These are phyloP conservation scores for Drosophila nigritarsus DNA, from an alignment of 2,888 invertebrate genomes.

Conservation along the genomic window DNA sequence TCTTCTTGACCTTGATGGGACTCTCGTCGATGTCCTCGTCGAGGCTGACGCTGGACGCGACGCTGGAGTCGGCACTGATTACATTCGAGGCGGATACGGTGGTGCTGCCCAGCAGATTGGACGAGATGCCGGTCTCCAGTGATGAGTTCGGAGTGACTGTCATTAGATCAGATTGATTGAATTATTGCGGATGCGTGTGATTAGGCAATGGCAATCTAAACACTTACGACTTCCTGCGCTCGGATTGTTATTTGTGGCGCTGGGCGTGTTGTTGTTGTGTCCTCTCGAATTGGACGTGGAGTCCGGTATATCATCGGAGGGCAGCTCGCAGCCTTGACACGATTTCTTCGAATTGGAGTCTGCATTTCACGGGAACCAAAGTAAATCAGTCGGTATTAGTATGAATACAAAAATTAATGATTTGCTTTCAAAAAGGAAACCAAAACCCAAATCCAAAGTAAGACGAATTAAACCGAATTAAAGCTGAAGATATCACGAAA, in stretches of 20 bases:
- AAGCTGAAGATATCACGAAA: constrained; percentile 33
- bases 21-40: constrained; percentile 85
- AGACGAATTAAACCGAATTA: constrained; percentile 16
- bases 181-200: not conserved
- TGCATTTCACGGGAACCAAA: constrained; percentile 62
- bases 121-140: constrained; percentile 84
- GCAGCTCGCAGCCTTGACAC: constrained; percentile 92
- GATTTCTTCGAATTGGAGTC: constrained; percentile 88
- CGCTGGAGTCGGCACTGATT: constrained; percentile 86
- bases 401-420: constrained; percentile 67
- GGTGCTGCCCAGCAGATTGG: constrained; percentile 91
- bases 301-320: constrained; percentile 90
- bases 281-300: constrained; percentile 88
- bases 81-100: constrained; percentile 86
- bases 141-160: constrained; percentile 85
- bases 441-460: constrained; percentile 10
- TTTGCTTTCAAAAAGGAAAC: constrained; percentile 58
- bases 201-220: not conserved
- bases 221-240: constrained; percentile 85
- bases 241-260: constrained; percentile 91
- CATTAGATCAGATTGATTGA: not conserved
- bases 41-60: constrained; percentile 85
- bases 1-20: constrained; percentile 85
- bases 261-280: constrained; percentile 93
- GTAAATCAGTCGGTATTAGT: constrained; percentile 53